Percentiles rank a stretch among this genome's conserved stretches.
These are phyloP conservation scores for Sebastiscus tertius DNA, from an alignment of 2,797 vertebrate genomes.

Conservation along the genomic window DNA sequence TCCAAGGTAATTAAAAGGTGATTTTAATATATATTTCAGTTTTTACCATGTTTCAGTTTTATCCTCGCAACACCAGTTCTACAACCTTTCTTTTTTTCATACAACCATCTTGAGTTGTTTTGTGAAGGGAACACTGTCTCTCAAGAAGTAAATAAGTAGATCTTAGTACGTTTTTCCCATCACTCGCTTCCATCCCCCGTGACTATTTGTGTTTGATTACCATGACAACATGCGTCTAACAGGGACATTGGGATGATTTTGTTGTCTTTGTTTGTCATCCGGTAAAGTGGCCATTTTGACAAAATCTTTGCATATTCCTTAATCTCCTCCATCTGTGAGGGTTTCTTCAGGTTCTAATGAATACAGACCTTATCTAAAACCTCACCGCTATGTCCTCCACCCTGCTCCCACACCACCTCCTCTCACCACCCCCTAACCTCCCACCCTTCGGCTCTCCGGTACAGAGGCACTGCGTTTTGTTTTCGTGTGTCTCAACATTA, in stretches of 20 bases:
- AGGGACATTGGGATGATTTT: background rate
- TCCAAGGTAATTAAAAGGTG: background rate
- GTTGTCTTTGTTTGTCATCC: background rate
- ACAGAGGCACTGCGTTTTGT: conserved; percentile 59
- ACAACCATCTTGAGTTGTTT: background rate
- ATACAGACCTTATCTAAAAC: conserved; percentile 36
- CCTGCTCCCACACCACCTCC: background rate
- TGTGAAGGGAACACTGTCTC: background rate
- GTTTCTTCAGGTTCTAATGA: conserved; percentile 17
- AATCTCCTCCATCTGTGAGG: conserved; percentile 1
- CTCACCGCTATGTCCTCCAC: background rate
- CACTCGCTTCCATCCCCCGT: background rate
- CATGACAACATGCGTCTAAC: background rate
- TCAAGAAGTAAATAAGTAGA: background rate
- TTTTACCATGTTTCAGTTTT: background rate
- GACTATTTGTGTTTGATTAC: background rate
- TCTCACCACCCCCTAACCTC: background rate
- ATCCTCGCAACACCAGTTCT: too few species aligned
- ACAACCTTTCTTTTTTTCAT: background rate
- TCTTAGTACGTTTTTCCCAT: background rate
- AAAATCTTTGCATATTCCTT: background rate
- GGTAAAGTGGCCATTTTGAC: background rate
- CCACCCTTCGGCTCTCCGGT: background rate
- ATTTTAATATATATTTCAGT: background rate
- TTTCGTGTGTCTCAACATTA: conserved; percentile 59